Percentiles rank a stretch among this genome's conserved stretches.
Evolutionary conservation across 2,113 vertebrate genomes (phyloP).

Genomic region (Festucalex cinctus): DNA sequence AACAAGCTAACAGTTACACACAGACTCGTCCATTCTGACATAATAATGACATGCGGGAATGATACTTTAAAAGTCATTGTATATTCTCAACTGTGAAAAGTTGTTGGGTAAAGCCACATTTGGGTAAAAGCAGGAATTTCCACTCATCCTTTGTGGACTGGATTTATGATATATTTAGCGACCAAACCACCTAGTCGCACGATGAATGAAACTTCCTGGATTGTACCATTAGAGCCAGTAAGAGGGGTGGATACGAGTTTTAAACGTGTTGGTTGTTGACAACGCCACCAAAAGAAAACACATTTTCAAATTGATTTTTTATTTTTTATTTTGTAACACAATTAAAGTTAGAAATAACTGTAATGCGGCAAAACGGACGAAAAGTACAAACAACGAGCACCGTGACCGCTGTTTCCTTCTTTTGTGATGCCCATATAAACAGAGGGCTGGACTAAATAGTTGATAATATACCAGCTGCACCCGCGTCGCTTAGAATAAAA

Average conservation of each 20-base stretch:
- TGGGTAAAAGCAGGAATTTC: not conserved
- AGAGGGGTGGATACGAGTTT: not conserved
- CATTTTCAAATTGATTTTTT: not conserved
- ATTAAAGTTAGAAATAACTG: not conserved
- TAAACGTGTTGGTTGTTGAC: not conserved
- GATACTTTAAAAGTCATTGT: not conserved
- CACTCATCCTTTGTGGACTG: not conserved
- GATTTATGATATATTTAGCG: not conserved
- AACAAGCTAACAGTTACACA: constrained; percentile 68
- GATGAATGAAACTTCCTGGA: constrained; percentile 49
- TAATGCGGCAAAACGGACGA: not conserved
- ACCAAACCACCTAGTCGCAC: not conserved
- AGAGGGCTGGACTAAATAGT: constrained; percentile 6
- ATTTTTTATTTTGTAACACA: not conserved
- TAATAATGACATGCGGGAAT: constrained; percentile 33
- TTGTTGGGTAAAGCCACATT: not conserved
- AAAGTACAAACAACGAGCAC: not conserved
- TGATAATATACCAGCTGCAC: not conserved
- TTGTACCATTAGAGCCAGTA: constrained; percentile 34
- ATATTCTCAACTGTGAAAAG: not conserved
- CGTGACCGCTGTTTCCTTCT: not conserved
- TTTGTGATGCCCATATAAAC: not conserved
- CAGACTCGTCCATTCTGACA: constrained; percentile 77
- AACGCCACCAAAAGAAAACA: not conserved
- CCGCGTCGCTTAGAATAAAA: too few relatives aligned